These are phyloP conservation scores for Noctua janthe DNA, from an alignment of 2,888 invertebrate genomes.

Conservation along the genomic window DNA sequence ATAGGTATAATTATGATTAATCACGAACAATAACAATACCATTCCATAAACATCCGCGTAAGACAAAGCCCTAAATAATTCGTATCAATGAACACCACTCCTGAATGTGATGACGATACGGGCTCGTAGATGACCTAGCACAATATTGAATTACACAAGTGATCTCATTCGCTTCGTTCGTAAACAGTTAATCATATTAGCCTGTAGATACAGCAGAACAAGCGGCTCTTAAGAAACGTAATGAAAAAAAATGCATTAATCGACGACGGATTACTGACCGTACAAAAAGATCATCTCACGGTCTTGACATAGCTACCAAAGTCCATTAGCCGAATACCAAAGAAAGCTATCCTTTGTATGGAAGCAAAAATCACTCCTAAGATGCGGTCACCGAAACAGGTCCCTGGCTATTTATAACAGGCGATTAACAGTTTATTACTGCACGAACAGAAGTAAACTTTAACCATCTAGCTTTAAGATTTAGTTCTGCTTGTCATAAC, in stretches of 20 bases:
- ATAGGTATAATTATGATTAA: conserved; percentile 11
- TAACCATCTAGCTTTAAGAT: conserved; percentile 29
- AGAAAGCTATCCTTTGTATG: conserved; percentile 55
- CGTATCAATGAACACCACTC: conserved; percentile 43
- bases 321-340: conserved; percentile 42
- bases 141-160: conserved; percentile 55
- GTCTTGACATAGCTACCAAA: conserved; percentile 37
- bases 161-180: conserved; percentile 57
- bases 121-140: conserved; percentile 56
- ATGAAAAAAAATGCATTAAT: neutral
- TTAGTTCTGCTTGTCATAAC: conserved; percentile 41
- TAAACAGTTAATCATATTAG: conserved; percentile 25
- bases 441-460: conserved; percentile 42
- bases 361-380: conserved; percentile 64
- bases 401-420: conserved; percentile 72
- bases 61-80: conserved; percentile 45
- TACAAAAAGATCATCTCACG: conserved; percentile 31
- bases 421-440: conserved; percentile 65
- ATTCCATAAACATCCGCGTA: conserved; percentile 8
- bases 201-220: conserved; percentile 25
- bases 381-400: conserved; percentile 70
- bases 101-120: conserved; percentile 39
- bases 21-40: conserved; percentile 5
- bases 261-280: conserved; percentile 20
- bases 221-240: conserved; percentile 1